phyloP scores from a whole-genome alignment of 2,797 vertebrate species.

The Bradypus variegatus region DNA sequence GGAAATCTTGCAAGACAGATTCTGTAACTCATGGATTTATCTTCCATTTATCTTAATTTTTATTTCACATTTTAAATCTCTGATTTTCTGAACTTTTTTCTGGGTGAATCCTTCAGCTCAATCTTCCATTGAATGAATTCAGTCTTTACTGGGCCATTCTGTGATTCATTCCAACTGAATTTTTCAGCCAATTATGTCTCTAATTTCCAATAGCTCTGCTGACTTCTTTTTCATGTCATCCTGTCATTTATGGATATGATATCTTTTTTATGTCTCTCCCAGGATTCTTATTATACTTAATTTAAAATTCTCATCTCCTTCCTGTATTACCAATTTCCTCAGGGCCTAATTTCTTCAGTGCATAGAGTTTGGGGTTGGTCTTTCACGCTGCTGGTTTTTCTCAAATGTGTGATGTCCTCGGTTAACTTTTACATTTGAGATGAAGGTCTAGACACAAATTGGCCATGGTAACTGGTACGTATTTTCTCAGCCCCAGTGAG shows the following conservation, averaged over 20 bases:
- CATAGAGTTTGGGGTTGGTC: background rate
- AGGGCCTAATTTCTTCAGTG: background rate
- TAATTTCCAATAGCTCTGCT: background rate
- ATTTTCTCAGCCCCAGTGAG: background rate
- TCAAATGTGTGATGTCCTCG: background rate
- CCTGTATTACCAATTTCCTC: background rate
- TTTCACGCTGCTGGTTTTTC: background rate
- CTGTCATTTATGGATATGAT: background rate
- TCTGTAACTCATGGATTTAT: background rate
- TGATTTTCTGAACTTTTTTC: background rate
- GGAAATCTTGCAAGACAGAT: background rate
- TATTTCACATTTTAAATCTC: background rate
- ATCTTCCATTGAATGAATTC: background rate
- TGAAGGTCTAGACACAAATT: background rate
- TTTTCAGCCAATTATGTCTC: background rate
- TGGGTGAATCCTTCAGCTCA: background rate
- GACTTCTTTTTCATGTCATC: background rate
- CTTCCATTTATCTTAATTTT: background rate
- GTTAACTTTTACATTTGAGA: background rate
- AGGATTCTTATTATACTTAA: constrained; percentile 21
- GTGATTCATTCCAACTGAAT: background rate
- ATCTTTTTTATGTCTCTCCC: background rate
- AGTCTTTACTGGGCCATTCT: background rate
- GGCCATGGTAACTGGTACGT: background rate
- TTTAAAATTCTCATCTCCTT: background rate